Evolutionary conservation across 2,797 vertebrate genomes (phyloP), one percentile per base, ranked within the genome.

Genomic region (Anas bahamensis): DNA sequence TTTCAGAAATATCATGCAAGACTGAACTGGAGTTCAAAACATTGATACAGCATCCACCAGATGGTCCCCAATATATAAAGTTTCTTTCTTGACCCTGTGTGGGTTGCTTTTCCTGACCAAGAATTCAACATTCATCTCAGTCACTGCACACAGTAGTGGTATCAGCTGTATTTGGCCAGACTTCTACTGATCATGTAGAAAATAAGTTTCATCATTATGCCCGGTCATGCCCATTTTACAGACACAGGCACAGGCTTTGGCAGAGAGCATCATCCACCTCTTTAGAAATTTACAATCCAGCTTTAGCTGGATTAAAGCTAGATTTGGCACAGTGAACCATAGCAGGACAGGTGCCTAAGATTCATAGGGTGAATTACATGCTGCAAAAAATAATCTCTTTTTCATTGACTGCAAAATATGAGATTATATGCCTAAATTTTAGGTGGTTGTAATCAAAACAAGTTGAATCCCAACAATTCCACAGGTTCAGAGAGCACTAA

Each of bases 51-150:
- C 74, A 95, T 88, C 68, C 28, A 95, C 63, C 90, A 96, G 86
- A 93, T 93, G 86, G 90, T 93, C n/a, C 56, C 68, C 56, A 90
- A 73, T 78, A 72, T 73, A 95, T 52, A 59, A 92, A 92, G 42
- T 59, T 75, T 88, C 86, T 84, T 89, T 63, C 93, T 84, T 95
- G 90, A 90, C 91, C 81, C 81, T 94, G 83, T 86, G 90, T 91
- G 90, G 86, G 83, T 52, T 95, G 68, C 80, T 95, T 91, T 95
- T 95, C 90, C 92, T 95, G 93, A 91, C 92, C 93, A 88, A 83
- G 71, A 86, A 88, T 81, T 91, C 90, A 92, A 50, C 55, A 75
- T 83, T 88, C 0, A 2, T 75, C 73, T 92, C 77, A 91, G 77
- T 66, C 80, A 86, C 60, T 53, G 83, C 18, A 52, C 66, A 72